These are phyloP conservation scores for Lonchura striata DNA, from an alignment of 2,113 vertebrate genomes.

Conservation along the genomic window DNA sequence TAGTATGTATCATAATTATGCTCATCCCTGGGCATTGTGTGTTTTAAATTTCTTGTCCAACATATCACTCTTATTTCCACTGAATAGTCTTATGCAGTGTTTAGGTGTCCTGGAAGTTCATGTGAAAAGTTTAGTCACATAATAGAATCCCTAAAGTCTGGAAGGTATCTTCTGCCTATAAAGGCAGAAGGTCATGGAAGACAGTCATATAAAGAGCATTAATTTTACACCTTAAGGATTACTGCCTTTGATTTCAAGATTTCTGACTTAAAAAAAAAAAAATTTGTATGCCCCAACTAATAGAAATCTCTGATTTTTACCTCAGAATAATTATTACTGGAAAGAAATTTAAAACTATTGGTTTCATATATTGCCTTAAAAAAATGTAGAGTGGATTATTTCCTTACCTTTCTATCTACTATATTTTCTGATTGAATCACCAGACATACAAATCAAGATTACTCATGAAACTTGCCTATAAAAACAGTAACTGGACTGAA, in stretches of 20 bases:
- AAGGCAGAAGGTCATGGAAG: not conserved
- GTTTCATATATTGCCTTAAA: not conserved
- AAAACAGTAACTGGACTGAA: not conserved
- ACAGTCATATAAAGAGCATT: not conserved
- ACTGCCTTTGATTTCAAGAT: not conserved
- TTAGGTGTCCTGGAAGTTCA: not conserved
- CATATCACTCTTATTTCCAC: not conserved
- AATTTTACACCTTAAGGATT: not conserved
- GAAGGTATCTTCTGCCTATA: not conserved
- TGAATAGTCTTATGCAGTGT: not conserved
- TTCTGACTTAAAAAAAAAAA: not conserved
- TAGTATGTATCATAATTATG: not conserved
- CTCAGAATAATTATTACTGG: not conserved
- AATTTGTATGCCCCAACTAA: not conserved
- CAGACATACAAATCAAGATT: not conserved
- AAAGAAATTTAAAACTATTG: not conserved
- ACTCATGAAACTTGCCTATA: not conserved
- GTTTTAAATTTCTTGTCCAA: not conserved
- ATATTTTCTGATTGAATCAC: not conserved
- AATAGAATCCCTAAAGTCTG: not conserved
- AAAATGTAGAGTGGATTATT: not conserved
- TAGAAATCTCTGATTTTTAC: not conserved
- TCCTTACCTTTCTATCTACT: not conserved
- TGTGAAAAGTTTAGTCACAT: not conserved
- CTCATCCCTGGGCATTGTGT: not conserved